Base-by-base conservation (phyloP, 2,113 vertebrate species). In the Leptobrachium leishanense region DNA sequence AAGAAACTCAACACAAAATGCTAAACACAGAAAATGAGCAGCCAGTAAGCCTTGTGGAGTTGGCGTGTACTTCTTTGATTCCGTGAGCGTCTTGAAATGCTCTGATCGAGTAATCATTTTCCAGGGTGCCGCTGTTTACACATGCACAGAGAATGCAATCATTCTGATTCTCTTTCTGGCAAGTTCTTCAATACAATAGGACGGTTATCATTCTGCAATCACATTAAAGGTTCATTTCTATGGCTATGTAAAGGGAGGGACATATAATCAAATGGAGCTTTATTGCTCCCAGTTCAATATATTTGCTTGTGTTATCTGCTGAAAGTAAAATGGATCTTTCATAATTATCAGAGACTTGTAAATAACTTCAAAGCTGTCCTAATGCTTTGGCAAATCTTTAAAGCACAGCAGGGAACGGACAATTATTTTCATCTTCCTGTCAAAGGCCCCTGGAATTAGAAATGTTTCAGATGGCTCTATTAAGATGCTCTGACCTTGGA, bases 321-420 rank as follows among this genome's bases (percentile, higher is more conserved):
- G 50, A 54, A 80, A 74, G 64, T 44, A 50, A 74, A 74, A 74
- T 46, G 3, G 8, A 62, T 80, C 78, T 46, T 54, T 50, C 65
- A 74, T 74, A 74, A 74, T 80, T 80, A 80, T 80, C 78, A 74
- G 41, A 59, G 50, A 66, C 78, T 74, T 74, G 72, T 63, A 80
- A 80, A 80, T 80, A 74, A 74, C 74, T 80, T 79, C 77, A 79
- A 79, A 79, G 77, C 77, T 62, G 78, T 68, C 78, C 44, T 62
- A 74, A 80, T 41, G 71, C 72, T 59, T 74, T 80, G 78, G 78
- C 63, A 44, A 74, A 80, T 68, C 41, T 74, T 68, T 80, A 74
- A 74, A 80, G 78, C 64, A n/a, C 78, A 74, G 78, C 78, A 68
- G 71, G 78, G 42, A 59, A 59, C 3, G 43, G 54, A n/a, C 72